Base-by-base conservation (phyloP, 2,113 vertebrate genomes). In the Ptyas mucosa region DNA sequence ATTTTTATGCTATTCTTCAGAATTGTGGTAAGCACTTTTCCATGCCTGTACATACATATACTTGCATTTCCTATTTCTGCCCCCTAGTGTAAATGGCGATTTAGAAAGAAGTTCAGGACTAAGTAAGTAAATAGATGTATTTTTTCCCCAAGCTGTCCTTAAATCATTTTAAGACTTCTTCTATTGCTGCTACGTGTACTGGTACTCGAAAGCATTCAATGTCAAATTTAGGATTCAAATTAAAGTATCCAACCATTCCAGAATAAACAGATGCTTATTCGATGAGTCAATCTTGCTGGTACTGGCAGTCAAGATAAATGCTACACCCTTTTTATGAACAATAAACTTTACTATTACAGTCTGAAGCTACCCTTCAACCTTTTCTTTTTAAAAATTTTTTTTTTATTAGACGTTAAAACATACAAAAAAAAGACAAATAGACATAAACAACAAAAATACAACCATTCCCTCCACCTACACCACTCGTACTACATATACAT, bases 101-200 rank as follows among this genome's bases (percentile, higher is more conserved):
- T n/a, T 91, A 23, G 12, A 49, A 49, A 20, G n/a, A n/a, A 52
- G 20, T 18, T 21, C 55, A 87, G 61, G 46, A 21, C 29, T n/a
- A 69, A 69, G 29, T 69, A 69, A 61, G 0, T 61, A 26, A 69
- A 69, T 69, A 15, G 14, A n/a, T n/a, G 5, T 75, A 3, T 81
- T n/a, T 34, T 15, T 81, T 81, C 39, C 69, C 39, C 15, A 61
- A 86, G 75, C n/a, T 89, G 39, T 57, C 39, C 46, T 52, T 12
- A 24, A 81, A 39, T 93, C 58, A 90, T 4, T 91, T 69, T 51
- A 94, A 46, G 39, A 29, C 96, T 89, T 26, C 51, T 21, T 26
- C 7, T 75, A 8, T 29, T 91, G 3, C 24, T 81, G 24, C 61
- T 89, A 52, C 53, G 90, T 85, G 23, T 69, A 88, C 53, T 89